Conservation (phyloP, 2,888 invertebrate species). For the Rhamnusium bicolor region DNA sequence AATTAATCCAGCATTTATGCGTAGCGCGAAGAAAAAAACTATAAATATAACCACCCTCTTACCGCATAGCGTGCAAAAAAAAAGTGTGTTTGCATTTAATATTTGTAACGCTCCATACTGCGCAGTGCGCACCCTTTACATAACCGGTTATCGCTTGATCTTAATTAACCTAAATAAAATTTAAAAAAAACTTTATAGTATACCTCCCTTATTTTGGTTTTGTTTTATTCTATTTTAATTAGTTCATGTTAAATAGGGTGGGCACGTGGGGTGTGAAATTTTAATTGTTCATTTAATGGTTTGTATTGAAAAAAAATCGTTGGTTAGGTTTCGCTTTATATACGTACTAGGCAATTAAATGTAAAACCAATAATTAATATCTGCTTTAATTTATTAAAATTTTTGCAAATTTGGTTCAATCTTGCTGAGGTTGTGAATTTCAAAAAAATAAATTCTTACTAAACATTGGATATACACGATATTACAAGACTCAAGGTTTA, state of each 20-base stretch:
- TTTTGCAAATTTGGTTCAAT: no score
- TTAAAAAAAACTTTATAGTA: slow-evolving; percentile 36
- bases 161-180: slow-evolving; percentile 51
- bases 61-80: slow-evolving; percentile 52
- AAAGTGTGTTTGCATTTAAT: slow-evolving; percentile 55
- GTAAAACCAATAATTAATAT: no score
- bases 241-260: slow-evolving; percentile 41
- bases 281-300: slow-evolving; percentile 16
- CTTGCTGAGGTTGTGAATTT: no score
- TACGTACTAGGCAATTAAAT: no score
- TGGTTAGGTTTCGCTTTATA: no score
- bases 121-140: slow-evolving; percentile 44
- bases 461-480: no score
- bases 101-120: slow-evolving; percentile 49
- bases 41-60: slow-evolving; percentile 56
- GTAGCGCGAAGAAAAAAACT: slow-evolving; percentile 49
- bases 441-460: no score
- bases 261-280: slow-evolving; percentile 20
- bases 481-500: no score
- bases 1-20: slow-evolving; percentile 52
- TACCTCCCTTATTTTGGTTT: slow-evolving; percentile 46
- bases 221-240: slow-evolving; percentile 46
- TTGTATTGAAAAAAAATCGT: neutral
- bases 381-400: no score
- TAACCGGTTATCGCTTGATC: slow-evolving; percentile 52